Evolutionary conservation across 1,140 invertebrate genomes (phyloP).

Genomic region (Polypedilum pembai): DNA sequence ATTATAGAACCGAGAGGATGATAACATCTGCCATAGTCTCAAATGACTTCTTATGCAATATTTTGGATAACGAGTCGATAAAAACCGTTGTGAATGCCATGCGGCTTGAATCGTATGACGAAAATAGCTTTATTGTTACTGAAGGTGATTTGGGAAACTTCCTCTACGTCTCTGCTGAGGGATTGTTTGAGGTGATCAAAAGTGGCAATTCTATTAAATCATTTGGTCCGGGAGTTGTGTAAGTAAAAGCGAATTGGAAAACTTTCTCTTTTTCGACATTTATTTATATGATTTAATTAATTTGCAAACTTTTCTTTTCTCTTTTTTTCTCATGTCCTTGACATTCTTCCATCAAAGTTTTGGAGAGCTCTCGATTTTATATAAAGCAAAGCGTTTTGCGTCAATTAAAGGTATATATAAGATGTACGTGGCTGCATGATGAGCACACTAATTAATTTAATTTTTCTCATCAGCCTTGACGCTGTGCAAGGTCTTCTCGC

Average conservation of each 20-base stretch:
- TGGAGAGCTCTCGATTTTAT: slow-evolving; percentile 53
- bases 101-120: slow-evolving; percentile 68
- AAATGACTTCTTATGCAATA: slow-evolving; percentile 89
- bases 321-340: background rate
- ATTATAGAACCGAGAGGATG: slow-evolving; percentile 46
- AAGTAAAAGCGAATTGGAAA: background rate
- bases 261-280: background rate
- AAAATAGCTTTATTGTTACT: slow-evolving; percentile 72
- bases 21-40: slow-evolving; percentile 59
- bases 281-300: background rate
- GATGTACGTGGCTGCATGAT: background rate
- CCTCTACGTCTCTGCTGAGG: slow-evolving; percentile 73
- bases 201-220: slow-evolving; percentile 64
- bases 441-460: background rate
- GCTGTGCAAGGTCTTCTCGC: slow-evolving; percentile 77
- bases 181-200: slow-evolving; percentile 80
- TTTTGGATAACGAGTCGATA: slow-evolving; percentile 74
- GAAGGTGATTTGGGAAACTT: slow-evolving; percentile 79
- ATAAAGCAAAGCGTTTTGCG: slow-evolving; percentile 84
- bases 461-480: slow-evolving; percentile 54
- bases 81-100: slow-evolving; percentile 84
- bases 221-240: slow-evolving; percentile 78
- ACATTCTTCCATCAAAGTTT: background rate
- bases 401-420: slow-evolving; percentile 62
- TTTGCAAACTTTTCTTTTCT: background rate